These are phyloP conservation scores for Neosilurus hyrtlii DNA, from an alignment of 2,797 vertebrate species.

Conservation along the genomic window DNA sequence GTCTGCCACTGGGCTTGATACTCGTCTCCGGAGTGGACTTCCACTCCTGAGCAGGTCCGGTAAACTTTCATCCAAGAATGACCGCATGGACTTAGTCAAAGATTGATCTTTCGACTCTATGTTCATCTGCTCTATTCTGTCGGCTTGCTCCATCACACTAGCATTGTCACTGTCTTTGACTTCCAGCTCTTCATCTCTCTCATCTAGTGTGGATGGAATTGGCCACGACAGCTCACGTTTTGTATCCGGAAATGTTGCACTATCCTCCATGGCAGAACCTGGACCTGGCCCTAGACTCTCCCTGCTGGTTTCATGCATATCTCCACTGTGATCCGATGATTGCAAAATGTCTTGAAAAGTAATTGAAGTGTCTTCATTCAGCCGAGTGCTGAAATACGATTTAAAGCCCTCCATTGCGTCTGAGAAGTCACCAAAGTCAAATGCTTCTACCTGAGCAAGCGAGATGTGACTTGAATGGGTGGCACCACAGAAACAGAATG, in stretches of 20 bases:
- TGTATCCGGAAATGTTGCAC: neutral
- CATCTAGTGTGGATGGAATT: constrained; percentile 8
- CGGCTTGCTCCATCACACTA: neutral
- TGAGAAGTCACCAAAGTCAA: neutral
- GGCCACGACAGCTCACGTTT: neutral
- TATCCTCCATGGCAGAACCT: neutral
- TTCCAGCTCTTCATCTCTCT: constrained; percentile 25
- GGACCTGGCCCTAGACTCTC: neutral
- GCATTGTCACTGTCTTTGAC: neutral
- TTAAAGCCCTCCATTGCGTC: constrained; percentile 30
- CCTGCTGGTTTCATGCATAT: constrained; percentile 15
- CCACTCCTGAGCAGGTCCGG: constrained; percentile 73
- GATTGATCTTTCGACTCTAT: constrained; percentile 21
- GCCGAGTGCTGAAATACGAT: neutral
- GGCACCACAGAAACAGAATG: constrained; percentile 57
- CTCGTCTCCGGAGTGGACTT: constrained; percentile 64
- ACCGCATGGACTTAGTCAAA: constrained; percentile 13
- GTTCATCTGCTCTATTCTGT: constrained; percentile 9
- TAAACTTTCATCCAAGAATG: constrained; percentile 58
- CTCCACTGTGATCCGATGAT: neutral
- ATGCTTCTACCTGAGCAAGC: neutral
- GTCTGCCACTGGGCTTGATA: constrained; percentile 72
- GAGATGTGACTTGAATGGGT: constrained; percentile 28
- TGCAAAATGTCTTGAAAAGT: constrained; percentile 18
- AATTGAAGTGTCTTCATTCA: neutral